Evolutionary conservation across 2,888 invertebrate genomes (phyloP).

Genomic region (Tachina lurida): DNA sequence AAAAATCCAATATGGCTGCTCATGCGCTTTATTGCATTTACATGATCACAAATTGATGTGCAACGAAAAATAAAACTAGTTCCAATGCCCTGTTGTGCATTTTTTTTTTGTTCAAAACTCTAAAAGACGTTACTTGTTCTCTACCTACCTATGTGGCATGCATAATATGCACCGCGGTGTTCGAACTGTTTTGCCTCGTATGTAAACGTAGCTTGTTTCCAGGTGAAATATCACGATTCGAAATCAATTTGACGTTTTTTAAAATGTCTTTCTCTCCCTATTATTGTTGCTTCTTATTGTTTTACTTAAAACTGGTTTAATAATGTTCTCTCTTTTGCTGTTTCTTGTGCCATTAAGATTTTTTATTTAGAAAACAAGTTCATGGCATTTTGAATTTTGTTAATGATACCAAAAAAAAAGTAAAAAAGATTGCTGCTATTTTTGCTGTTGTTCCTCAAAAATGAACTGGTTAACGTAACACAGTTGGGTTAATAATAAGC

Average conservation of each 20-base stretch:
- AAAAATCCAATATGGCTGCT: constrained; percentile 71
- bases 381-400: constrained; percentile 72
- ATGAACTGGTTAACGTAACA: constrained; percentile 59
- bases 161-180: not conserved
- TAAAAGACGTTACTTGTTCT: not conserved
- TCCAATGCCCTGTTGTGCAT: constrained; percentile 58
- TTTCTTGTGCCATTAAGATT: constrained; percentile 41
- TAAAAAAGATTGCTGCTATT: constrained; percentile 23
- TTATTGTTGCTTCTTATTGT: constrained; percentile 22
- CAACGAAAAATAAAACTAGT: constrained; percentile 49
- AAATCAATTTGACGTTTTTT: constrained; percentile 40
- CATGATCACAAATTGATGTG: constrained; percentile 50
- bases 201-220: constrained; percentile 59
- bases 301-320: constrained; percentile 72
- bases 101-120: constrained; percentile 1
- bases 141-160: constrained; percentile 18
- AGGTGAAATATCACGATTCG: constrained; percentile 62
- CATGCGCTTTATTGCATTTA: constrained; percentile 66
- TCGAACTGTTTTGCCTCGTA: constrained; percentile 16
- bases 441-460: constrained; percentile 29
- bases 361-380: constrained; percentile 72
- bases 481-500: constrained; percentile 55
- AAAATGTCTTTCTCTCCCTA: constrained; percentile 8
- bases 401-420: constrained; percentile 48
- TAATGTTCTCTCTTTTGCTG: constrained; percentile 61